Evolutionary conservation across 2,888 invertebrate species (phyloP).

Genomic region (Beris chalybata): DNA sequence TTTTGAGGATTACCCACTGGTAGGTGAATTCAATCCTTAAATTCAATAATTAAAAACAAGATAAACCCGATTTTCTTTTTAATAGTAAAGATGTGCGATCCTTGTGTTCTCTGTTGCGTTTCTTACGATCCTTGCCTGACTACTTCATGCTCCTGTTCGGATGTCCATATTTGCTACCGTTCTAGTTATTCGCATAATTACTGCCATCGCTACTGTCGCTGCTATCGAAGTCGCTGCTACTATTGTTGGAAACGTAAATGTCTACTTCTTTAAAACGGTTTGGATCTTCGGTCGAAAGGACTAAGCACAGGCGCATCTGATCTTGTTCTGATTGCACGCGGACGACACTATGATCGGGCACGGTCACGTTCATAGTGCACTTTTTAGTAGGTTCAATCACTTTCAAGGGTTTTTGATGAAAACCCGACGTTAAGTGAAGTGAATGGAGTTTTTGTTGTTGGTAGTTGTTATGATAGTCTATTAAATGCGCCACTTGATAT

Average conservation of each 20-base stretch:
- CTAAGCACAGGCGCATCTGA: neutral
- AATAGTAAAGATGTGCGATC: constrained; percentile 16
- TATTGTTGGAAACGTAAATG: constrained; percentile 28
- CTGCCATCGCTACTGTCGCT: constrained; percentile 25
- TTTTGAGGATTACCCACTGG: neutral
- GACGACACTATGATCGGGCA: constrained; percentile 6
- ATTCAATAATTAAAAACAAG: neutral
- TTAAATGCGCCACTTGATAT: constrained; percentile 17
- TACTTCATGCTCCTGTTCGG: constrained; percentile 16
- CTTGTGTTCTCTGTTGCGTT: constrained; percentile 21
- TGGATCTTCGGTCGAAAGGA: constrained; percentile 2
- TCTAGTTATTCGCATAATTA: constrained; percentile 15
- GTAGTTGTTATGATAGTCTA: constrained; percentile 16
- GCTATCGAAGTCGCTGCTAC: constrained; percentile 27
- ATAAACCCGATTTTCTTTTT: no score
- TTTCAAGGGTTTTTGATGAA: constrained; percentile 16
- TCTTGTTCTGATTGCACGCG: neutral
- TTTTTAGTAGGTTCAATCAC: constrained; percentile 11
- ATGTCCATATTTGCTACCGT: constrained; percentile 23
- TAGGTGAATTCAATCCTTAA: neutral
- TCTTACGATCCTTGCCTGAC: constrained; percentile 18
- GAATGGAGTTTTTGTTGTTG: constrained; percentile 3
- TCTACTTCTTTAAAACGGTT: constrained; percentile 20
- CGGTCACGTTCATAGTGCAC: neutral
- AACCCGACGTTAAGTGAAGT: constrained; percentile 25